phyloP scores from a whole-genome alignment of 2,888 invertebrate species.

The Drosophila anceps region DNA sequence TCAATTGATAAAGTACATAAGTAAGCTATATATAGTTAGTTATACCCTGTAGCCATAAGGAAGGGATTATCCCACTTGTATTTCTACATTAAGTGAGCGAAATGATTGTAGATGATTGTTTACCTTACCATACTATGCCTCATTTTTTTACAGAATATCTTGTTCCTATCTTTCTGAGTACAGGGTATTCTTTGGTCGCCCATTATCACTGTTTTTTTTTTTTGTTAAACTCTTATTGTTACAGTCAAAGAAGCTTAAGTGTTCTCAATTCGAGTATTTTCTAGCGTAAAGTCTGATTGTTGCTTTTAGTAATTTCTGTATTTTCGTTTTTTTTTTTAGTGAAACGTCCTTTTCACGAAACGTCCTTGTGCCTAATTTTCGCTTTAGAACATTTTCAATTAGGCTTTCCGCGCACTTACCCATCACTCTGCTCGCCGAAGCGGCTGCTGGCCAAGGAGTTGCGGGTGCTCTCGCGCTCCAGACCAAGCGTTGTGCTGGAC shows the following conservation, averaged over 20 bases:
- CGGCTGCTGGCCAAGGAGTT: slow-evolving; percentile 73
- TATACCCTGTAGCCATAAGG: not conserved
- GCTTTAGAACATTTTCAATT: slow-evolving; percentile 20
- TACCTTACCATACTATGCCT: too few relatives aligned
- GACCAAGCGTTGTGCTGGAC: slow-evolving; percentile 62
- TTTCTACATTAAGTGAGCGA: not conserved
- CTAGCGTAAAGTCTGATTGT: not conserved
- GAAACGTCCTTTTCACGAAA: not conserved
- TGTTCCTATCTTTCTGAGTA: not conserved
- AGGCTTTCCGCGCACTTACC: slow-evolving; percentile 49
- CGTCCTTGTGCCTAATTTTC: slow-evolving; percentile 2
- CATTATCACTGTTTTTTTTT: not conserved
- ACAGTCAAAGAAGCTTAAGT: not conserved
- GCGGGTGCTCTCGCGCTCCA: slow-evolving; percentile 68
- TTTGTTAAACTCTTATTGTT: not conserved
- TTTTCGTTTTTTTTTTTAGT: slow-evolving; percentile 4
- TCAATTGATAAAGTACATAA: slow-evolving; percentile 36
- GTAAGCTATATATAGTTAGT: slow-evolving; percentile 13
- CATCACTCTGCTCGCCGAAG: slow-evolving; percentile 70
- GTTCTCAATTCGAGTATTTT: not conserved
- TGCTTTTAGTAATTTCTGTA: slow-evolving; percentile 6
- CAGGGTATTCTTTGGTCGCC: not conserved
- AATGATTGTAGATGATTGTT: too few relatives aligned
- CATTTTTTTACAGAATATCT: not conserved
- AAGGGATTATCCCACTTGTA: not conserved